Percentiles rank a stretch among this genome's conserved stretches.
Evolutionary conservation across 2,113 vertebrate species (phyloP).

Genomic region (Odocoileus hemionus): DNA sequence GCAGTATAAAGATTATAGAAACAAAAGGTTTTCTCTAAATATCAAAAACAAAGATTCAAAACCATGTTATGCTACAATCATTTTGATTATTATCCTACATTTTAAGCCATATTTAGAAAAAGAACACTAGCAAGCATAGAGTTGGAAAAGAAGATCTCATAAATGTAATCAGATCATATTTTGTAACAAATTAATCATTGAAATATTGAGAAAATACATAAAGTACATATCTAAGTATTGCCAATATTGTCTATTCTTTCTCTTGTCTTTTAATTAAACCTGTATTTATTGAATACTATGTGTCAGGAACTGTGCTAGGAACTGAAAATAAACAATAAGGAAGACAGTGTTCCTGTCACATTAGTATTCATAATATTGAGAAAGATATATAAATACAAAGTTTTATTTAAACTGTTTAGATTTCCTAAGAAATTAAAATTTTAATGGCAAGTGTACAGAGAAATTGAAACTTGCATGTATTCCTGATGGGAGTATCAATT

Average conservation of each 20-base stretch:
- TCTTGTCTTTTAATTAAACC: not conserved
- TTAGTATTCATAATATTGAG: not conserved
- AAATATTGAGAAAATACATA: not conserved
- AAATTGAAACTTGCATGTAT: not conserved
- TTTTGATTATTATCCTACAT: not conserved
- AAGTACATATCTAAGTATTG: not conserved
- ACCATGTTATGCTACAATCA: not conserved
- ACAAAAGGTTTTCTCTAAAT: not conserved
- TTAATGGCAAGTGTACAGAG: constrained; percentile 10
- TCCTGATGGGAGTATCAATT: not conserved
- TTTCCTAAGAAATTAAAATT: constrained; percentile 39
- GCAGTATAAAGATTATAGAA: not conserved
- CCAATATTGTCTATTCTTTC: not conserved
- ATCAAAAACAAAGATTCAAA: not conserved
- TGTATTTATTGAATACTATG: not conserved
- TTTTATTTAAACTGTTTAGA: constrained; percentile 12
- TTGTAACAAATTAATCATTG: not conserved
- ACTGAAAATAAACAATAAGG: not conserved
- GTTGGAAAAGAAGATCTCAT: not conserved
- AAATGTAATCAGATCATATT: not conserved
- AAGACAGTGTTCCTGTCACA: not conserved
- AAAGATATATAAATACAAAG: not conserved
- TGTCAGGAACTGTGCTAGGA: not conserved
- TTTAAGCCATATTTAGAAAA: constrained; percentile 1
- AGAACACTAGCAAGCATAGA: not conserved